phyloP scores from a whole-genome alignment of 2,113 vertebrate genomes.

The Rhinogobius similis region DNA sequence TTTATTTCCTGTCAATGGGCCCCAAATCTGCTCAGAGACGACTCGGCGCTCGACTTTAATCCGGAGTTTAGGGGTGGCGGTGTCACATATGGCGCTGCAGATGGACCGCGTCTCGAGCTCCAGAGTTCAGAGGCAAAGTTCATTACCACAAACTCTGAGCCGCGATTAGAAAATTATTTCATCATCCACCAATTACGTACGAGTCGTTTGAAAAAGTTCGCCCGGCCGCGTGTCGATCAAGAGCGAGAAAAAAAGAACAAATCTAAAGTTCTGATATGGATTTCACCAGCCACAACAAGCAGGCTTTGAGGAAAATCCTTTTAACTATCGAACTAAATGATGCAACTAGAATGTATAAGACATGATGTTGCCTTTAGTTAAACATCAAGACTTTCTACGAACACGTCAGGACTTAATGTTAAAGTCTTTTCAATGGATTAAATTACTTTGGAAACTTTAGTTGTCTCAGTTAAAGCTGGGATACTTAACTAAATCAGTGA shows the following conservation, averaged over 20 bases:
- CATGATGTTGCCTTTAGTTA: background rate
- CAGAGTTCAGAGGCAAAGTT: constrained; percentile 67
- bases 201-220: constrained; percentile 45
- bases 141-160: constrained; percentile 58
- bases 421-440: too few relatives aligned
- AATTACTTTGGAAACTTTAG: too few relatives aligned
- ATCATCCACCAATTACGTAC: constrained; percentile 55
- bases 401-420: too few relatives aligned
- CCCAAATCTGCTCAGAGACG: too few relatives aligned
- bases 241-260: too few relatives aligned
- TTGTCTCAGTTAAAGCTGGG: too few relatives aligned
- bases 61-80: too few relatives aligned
- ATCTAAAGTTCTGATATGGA: too few relatives aligned
- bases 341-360: background rate
- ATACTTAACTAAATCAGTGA: too few relatives aligned
- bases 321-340: background rate
- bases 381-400: too few relatives aligned
- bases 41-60: too few relatives aligned
- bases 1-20: too few relatives aligned
- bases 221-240: background rate
- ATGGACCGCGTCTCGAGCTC: constrained; percentile 64
- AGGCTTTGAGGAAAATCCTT: background rate
- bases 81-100: constrained; percentile 62
- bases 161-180: constrained; percentile 54
- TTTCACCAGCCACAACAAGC: constrained; percentile 12